Evolutionary conservation across 1,140 invertebrate genomes (phyloP).

Genomic region (Calliopsis andreniformis): DNA sequence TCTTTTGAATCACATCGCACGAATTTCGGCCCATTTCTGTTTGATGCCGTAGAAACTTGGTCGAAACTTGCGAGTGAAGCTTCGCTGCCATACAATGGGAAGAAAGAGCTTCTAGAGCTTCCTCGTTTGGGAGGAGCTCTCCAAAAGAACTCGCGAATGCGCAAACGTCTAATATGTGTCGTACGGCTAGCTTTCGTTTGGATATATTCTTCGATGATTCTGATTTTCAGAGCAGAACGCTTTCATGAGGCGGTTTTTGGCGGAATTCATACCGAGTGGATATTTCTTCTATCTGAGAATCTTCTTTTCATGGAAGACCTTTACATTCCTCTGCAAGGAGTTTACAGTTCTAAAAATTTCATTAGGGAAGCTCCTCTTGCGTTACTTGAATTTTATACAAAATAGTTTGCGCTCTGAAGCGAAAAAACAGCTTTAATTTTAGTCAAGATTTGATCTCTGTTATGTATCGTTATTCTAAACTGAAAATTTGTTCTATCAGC

Average conservation of each 20-base stretch:
- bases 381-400: no score
- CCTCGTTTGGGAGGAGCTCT: conserved; percentile 8
- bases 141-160: conserved; percentile 53
- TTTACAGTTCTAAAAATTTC: no score
- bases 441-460: no score
- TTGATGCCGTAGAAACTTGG: conserved; percentile 59
- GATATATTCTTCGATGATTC: conserved; percentile 30
- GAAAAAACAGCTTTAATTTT: no score
- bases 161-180: conserved; percentile 45
- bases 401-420: no score
- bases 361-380: no score
- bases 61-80: conserved; percentile 52
- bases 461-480: no score
- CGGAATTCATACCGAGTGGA: neutral
- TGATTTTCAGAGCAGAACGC: conserved; percentile 36
- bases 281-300: neutral
- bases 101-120: conserved; percentile 38
- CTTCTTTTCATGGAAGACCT: neutral
- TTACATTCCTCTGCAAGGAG: neutral
- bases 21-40: conserved; percentile 59
- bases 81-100: conserved; percentile 47
- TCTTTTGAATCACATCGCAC: conserved; percentile 39
- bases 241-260: neutral
- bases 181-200: conserved; percentile 20
- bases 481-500: no score